Evolutionary conservation across 2,888 invertebrate genomes (phyloP), one percentile per base, ranked within the genome.

Genomic region (Habrosyne pyritoides): DNA sequence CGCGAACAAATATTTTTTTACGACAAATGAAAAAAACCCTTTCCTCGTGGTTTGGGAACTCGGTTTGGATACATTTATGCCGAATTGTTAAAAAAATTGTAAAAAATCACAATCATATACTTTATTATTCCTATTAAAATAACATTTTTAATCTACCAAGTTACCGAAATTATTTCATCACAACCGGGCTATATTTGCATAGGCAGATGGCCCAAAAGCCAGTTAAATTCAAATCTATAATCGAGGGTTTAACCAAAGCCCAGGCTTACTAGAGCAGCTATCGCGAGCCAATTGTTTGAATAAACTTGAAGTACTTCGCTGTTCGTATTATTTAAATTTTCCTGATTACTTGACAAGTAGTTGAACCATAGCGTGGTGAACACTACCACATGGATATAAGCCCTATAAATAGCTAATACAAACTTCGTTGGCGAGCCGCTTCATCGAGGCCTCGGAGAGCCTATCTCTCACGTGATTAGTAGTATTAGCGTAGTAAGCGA

Each of bases 1-100:
- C 61, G 56, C 60, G 63, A 67, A 66, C 72, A 81, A 85, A 83
- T 80, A 80, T 81, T 75, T 79, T 75, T 73, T 69, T 58, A 56
- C 50, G 59, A 63, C 54, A 67, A 66, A 69, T 72, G 60, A 69
- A 71, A 60, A 65, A 66, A 42, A 42, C 36, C 6, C 42, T 8
- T 18, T 42, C 10, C 18, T 18, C 10, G 10, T 5, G n/a, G n/a
- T 22, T n/a, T 21, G 5, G 10, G 10, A 47, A 21, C 6, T 10
- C 10, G 10, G 21, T 21, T 4, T 47, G 22, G 42, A 42, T 8
- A 36, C 12, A 33, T 36, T 36, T 14, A 36, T 36, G 8, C 42
- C 8, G 33, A n/a, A 12, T 33, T n/a, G 1, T 7, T 28, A n/a
- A n/a, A n/a, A n/a, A n/a, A n/a, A n/a, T n/a, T n/a, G n/a, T n/a